Percentiles rank a stretch among this genome's conserved stretches.
These are phyloP conservation scores for Erythrolamprus reginae DNA, from an alignment of 2,113 vertebrate genomes.

Conservation along the genomic window DNA sequence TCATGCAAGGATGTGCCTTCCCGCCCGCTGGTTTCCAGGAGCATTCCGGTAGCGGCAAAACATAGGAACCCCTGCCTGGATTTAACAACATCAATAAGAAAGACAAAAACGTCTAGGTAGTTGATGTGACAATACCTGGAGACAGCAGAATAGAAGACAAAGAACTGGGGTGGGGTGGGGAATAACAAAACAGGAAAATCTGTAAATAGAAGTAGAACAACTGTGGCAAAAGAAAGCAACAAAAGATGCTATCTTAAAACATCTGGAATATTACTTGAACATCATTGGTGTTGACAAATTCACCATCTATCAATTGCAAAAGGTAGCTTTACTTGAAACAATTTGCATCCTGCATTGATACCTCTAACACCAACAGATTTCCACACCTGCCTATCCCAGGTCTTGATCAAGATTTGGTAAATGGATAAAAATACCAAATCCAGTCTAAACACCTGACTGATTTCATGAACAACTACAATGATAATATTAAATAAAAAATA, in stretches of 20 bases:
- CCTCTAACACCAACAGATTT: neutral
- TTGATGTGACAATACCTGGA: neutral
- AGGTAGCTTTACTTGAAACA: neutral
- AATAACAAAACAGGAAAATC: neutral
- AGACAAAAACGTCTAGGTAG: neutral
- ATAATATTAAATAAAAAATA: neutral
- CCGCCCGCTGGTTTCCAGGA: no score
- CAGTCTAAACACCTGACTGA: neutral
- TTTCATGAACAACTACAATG: neutral
- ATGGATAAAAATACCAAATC: neutral
- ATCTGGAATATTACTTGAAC: neutral
- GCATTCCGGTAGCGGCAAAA: no score
- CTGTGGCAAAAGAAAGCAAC: neutral
- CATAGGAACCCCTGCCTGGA: no score
- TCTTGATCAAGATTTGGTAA: neutral
- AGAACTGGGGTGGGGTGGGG: neutral
- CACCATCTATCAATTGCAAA: neutral
- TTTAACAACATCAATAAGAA: neutral
- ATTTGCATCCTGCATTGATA: neutral
- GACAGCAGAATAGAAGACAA: neutral
- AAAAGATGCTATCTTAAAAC: neutral
- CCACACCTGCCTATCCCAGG: neutral
- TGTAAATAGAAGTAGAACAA: neutral
- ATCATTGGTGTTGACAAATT: neutral
- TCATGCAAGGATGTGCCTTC: no score